Evolutionary conservation across 2,888 invertebrate species (phyloP), one percentile per base, ranked within the genome.

Genomic region (Epistrophella euchroma): DNA sequence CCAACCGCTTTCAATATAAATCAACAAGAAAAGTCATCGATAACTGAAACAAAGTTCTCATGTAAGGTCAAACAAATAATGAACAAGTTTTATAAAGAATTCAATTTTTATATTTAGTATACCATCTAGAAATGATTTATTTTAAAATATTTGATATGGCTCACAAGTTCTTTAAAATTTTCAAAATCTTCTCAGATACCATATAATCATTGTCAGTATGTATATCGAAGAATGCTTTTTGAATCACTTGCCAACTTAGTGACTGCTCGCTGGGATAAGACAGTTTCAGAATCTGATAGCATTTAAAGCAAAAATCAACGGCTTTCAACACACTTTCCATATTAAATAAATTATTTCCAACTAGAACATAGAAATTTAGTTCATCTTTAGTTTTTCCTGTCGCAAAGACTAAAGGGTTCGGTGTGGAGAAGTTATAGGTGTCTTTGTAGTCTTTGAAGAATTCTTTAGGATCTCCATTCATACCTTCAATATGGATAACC

Each of bases 231-330:
- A 74, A 22, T 1, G n/a, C 70, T 0, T 10, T 55, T 13, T 81
- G 74, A 7, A 81, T 13, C 1, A 62, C 62, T 7, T 22, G 13
- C 80, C 74, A 81, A 2, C n/a, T 37, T 2, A 10, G 11, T 0
- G 1, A 19, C 28, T 75, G 74, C 7, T 17, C 11, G 0, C 37
- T 17, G 4, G 70, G 10, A 32, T 75, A 80, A 13, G 32, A 1
- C 19, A 62, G 11, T 1, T 35, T 55, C 9, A 81, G 7, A n/a
- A 28, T 62, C 1, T 55, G 74, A 10, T 55, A 75, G 22, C 62
- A 81, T 43, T 75, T 81, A 45, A 81, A 81, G 37, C 74, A 81
- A 17, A 81, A 81, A 62, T 81, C 80, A 19, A 81, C 35, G 0
- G 80, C 80, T 13, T 62, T 55, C 9, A 70, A 15, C 0, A 28